Evolutionary conservation across 2,797 vertebrate species (phyloP), one percentile per base, ranked within the genome.

Genomic region (Apogon talboti): DNA sequence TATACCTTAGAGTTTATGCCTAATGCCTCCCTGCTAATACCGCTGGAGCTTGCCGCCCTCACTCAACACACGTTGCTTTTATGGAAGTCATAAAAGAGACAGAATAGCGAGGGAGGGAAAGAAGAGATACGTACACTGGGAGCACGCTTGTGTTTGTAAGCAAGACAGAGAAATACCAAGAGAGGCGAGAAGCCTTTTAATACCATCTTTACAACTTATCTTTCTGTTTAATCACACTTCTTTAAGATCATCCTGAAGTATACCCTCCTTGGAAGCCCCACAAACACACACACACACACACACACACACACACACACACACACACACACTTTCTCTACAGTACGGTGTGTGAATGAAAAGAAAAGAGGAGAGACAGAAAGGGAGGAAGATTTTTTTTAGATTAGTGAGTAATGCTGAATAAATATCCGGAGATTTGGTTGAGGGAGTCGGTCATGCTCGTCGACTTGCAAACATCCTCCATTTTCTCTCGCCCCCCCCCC

Each of bases 1-100:
- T 95, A 94, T 95, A 96, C 92, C 95, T 95, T 90, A 94, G 88
- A 92, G 90, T 94, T 91, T 88, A 94, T 95, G 94, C 86, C 81
- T 93, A 94, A 94, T 92, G 85, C 85, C 82, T 85, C 83, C 79
- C 66, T 48, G 78, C 88, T 91, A 90, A 92, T 91, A 88, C 90
- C 71, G 12, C 76, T 71, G 77, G 84, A 85, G 85, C 88, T 76
- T 18, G 33, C 79, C 65, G 54, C 61, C 28, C 80, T 78, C 74
- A 16, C 79, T 81, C 70, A 48, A 66, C 76, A 69, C 78, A 71
- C 66, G 15, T 11, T 11, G 71, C 85, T 78, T 83, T 86, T 64
- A 83, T 76, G 50, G 65, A 87, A 78, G 78, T 64, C 74, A 79
- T 73, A 83, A 85, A 87, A 85, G 82, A 85, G 65, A 72, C 16